Percentiles rank a stretch among this genome's conserved stretches.
These are phyloP conservation scores for Cataglyphis albicans DNA, from an alignment of 2,888 invertebrate species.

Conservation along the genomic window DNA sequence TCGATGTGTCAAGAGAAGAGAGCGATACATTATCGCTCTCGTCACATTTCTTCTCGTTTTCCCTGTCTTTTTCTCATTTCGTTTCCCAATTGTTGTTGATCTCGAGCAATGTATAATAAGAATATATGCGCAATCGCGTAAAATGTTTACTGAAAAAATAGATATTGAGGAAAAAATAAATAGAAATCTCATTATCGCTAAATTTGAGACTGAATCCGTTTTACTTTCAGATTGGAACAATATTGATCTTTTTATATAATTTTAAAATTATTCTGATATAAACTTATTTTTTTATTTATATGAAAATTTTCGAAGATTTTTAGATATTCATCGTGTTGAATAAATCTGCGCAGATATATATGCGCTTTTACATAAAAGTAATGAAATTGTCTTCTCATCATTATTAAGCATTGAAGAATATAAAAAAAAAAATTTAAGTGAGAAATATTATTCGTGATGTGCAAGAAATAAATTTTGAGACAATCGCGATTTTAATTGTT, in stretches of 20 bases:
- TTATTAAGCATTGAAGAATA: too few relatives aligned
- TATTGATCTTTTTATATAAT: conserved; percentile 2
- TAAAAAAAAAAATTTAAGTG: too few relatives aligned
- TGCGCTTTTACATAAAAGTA: too few relatives aligned
- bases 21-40: conserved; percentile 48
- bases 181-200: background rate
- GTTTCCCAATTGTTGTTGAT: conserved; percentile 47
- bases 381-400: too few relatives aligned
- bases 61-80: conserved; percentile 23
- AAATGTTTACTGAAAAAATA: background rate
- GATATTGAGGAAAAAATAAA: background rate
- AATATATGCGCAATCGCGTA: background rate
- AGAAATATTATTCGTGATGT: background rate
- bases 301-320: background rate
- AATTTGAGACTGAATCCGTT: background rate
- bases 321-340: background rate
- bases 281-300: background rate
- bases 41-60: conserved; percentile 4
- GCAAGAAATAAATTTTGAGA: background rate
- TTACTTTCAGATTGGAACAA: background rate
- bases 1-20: conserved; percentile 48
- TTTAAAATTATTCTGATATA: background rate
- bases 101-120: conserved; percentile 38
- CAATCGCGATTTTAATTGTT: background rate
- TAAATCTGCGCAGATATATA: background rate